Base-by-base conservation (phyloP, 2,888 invertebrate genomes). In the Pheosia gnoma region DNA sequence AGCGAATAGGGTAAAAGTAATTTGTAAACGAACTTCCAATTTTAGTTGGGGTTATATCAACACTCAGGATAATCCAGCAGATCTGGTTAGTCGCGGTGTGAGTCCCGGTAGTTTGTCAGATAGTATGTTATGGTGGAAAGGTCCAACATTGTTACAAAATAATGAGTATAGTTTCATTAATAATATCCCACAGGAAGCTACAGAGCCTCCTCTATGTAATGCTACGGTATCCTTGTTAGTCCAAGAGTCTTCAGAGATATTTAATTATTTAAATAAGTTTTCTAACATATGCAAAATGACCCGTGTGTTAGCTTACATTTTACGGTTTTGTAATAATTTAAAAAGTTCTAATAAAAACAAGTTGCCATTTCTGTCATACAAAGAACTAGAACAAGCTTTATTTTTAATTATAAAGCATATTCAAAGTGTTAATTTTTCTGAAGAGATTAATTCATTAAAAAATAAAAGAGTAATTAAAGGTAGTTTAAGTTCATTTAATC, bases 261-360 rank as follows among this genome's bases (percentile, higher is more conserved):
- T 47, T 56, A 5, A 61, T 4, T 25, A 41, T 41, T 36, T 58
- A 58, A 5, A 65, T 51, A 68, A 57, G 37, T 70, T 57, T 55
- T 74, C 72, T 41, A 57, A 65, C 41, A 54, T 74, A 36, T 43
- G 63, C 5, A 72, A 71, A 60, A 68, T 71, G 59, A 54, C 13
- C 36, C 56, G 68, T 0, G 56, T 71, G 0, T 3, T 68, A 36
- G 68, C 67, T 10, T 72, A 70, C 38, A 41, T 68, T 7, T 36
- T 66, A 1, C 56, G 67, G 25, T 70, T 67, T 59, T 61, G 59
- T 54, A 36, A 63, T 36, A 69, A 69, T 58, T 37, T 59, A 11
- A 64, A 59, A n/a, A 45, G 45, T 11, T 9, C 45, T 45, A 58
- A 58, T 37, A 65, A 65, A n/a, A 58, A 57, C 45, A 10, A 41